phyloP scores from a whole-genome alignment of 2,888 invertebrate species.

The Hyppa rectilinea region DNA sequence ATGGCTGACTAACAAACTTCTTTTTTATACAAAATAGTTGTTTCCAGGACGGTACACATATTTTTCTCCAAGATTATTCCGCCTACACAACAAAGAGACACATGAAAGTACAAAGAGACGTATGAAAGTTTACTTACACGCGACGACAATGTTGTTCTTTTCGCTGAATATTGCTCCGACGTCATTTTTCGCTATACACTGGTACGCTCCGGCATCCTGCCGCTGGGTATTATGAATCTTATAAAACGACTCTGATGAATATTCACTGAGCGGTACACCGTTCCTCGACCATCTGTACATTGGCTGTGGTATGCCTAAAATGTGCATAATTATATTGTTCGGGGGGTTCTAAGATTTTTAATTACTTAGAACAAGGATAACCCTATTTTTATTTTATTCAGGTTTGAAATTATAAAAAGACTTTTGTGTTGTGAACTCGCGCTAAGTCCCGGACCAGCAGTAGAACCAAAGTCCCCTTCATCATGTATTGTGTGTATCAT shows the following conservation, averaged over 20 bases:
- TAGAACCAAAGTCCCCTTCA: slow-evolving; percentile 11
- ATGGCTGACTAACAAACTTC: slow-evolving; percentile 31
- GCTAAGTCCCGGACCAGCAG: neutral
- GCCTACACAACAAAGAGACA: slow-evolving; percentile 64
- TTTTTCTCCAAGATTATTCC: slow-evolving; percentile 65
- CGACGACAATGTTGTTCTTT: slow-evolving; percentile 96
- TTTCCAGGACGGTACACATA: slow-evolving; percentile 43
- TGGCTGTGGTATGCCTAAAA: slow-evolving; percentile 97
- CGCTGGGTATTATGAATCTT: slow-evolving; percentile 95
- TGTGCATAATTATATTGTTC: slow-evolving; percentile 15
- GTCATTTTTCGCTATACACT: slow-evolving; percentile 97
- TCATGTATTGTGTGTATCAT: neutral
- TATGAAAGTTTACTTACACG: slow-evolving; percentile 93
- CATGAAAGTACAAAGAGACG: slow-evolving; percentile 66
- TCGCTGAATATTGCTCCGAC: slow-evolving; percentile 98
- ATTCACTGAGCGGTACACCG: slow-evolving; percentile 94
- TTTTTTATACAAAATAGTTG: slow-evolving; percentile 45
- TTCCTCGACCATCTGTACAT: slow-evolving; percentile 98
- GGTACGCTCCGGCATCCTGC: slow-evolving; percentile 97
- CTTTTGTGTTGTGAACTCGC: neutral
- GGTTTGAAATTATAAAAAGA: neutral
- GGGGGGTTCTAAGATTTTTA: slow-evolving; percentile 3
- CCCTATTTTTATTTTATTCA: neutral
- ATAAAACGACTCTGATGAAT: slow-evolving; percentile 95
- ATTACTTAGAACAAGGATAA: neutral